phyloP scores from a whole-genome alignment of 2,797 vertebrate genomes.

The Knipowitschia caucasica region DNA sequence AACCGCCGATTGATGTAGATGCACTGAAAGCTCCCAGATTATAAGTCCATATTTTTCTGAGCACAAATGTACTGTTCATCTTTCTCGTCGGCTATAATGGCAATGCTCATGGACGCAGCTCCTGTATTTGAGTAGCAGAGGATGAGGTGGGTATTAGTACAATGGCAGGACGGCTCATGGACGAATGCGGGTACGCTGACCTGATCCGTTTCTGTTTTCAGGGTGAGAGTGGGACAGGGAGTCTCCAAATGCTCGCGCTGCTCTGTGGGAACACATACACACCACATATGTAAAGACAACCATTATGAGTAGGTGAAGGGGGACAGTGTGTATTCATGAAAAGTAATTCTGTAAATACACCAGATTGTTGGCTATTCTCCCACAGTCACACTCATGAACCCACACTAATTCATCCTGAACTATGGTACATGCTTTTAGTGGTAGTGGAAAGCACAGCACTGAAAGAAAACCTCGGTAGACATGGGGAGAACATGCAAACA shows the following conservation, averaged over 20 bases:
- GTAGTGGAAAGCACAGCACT: too few relatives aligned
- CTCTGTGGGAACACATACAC: conserved; percentile 78
- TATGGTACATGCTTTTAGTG: too few relatives aligned
- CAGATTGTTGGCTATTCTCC: too few relatives aligned
- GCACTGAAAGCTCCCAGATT: neutral
- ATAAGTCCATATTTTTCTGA: conserved; percentile 4
- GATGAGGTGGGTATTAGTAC: conserved; percentile 39
- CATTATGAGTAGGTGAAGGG: conserved; percentile 40
- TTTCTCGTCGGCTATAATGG: conserved; percentile 22
- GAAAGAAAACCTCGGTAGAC: too few relatives aligned
- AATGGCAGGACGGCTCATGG: conserved; percentile 30
- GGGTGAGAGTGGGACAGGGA: conserved; percentile 95
- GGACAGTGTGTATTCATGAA: conserved; percentile 21
- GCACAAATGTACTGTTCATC: conserved; percentile 26
- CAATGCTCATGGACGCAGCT: conserved; percentile 34
- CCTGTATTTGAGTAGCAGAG: conserved; percentile 41
- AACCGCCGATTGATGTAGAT: neutral
- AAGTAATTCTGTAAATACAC: too few relatives aligned
- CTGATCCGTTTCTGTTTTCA: conserved; percentile 92
- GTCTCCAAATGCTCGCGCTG: conserved; percentile 94
- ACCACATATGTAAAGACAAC: conserved; percentile 61
- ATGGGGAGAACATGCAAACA: too few relatives aligned
- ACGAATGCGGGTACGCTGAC: conserved; percentile 74
- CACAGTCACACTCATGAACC: too few relatives aligned
- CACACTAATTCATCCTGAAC: too few relatives aligned